Percentiles rank a stretch among this genome's conserved stretches.
These are phyloP conservation scores for Spongia lamella DNA, from an alignment of 37 sponge, comb jelly and placozoan genomes.

Conservation along the genomic window DNA sequence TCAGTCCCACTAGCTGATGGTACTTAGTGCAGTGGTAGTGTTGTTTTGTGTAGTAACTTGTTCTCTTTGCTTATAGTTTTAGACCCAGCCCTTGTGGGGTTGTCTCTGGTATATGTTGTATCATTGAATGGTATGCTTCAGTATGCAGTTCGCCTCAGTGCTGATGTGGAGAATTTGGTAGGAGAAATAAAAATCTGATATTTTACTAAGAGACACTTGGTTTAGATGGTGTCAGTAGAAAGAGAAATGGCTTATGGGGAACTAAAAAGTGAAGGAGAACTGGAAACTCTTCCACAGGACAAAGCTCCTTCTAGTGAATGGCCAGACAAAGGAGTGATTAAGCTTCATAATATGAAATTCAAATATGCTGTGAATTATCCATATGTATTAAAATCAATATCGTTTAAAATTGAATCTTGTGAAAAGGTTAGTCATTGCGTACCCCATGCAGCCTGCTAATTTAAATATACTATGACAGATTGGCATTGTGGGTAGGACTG, in stretches of 20 bases:
- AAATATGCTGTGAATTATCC: slow-evolving; percentile 42
- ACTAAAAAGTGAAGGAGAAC: slow-evolving; percentile 48
- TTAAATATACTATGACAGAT: slow-evolving; percentile 41
- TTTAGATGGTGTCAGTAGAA: slow-evolving; percentile 82
- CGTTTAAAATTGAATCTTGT: slow-evolving; percentile 40
- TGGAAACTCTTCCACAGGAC: slow-evolving; percentile 31
- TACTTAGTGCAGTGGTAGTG: no score
- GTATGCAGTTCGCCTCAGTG: slow-evolving; percentile 74
- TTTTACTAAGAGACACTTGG: not conserved
- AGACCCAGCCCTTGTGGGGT: slow-evolving; percentile 62
- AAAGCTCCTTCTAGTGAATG: slow-evolving; percentile 52
- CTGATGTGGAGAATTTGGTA: slow-evolving; percentile 72
- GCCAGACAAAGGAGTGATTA: slow-evolving; percentile 62
- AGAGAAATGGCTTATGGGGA: slow-evolving; percentile 58
- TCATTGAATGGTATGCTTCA: slow-evolving; percentile 77
- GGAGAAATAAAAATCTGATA: not conserved
- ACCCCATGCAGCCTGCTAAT: no score
- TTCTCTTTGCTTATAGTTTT: slow-evolving; percentile 11
- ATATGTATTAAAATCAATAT: slow-evolving; percentile 54
- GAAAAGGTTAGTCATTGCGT: slow-evolving; percentile 59
- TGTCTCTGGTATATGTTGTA: slow-evolving; percentile 65
- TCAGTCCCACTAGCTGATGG: slow-evolving; percentile 21
- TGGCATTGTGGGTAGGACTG: slow-evolving; percentile 92
- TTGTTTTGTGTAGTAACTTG: no score
- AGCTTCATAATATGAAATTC: slow-evolving; percentile 41